Base-by-base conservation (phyloP, 2,113 vertebrate species). In the Heterotilapia buettikoferi region DNA sequence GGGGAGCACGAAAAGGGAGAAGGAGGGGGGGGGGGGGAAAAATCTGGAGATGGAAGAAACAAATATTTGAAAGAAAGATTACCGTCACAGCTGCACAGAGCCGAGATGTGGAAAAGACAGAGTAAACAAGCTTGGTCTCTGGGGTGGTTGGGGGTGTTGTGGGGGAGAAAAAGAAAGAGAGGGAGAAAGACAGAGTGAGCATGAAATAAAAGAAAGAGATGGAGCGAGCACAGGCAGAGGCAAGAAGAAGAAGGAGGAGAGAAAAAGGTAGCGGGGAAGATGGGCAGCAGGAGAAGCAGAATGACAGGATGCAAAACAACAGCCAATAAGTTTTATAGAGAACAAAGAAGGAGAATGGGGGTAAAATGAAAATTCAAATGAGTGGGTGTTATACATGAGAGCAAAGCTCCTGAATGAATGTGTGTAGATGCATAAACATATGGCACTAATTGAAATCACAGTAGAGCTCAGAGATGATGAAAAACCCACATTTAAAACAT, bases 31-130 rank as follows among this genome's bases (percentile, higher is more conserved):
- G 36, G 1, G n/a, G n/a, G 1, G 1, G 3, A 1, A 59, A 79
- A 45, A 92, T 88, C 81, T 89, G 81, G 94, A 93, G 95, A 95
- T 82, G 93, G 93, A 94, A 94, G 93, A 96, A 96, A 96, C 94
- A 96, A 96, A 96, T 96, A 96, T 96, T 96, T 96, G 95, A 96
- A 95, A 95, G 93, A 95, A 93, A 95, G 95, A 96, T 96, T 96
- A 96, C 91, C 87, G 87, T 92, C 92, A 92, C 91, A 94, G 95
- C 94, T 92, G 92, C 92, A 93, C 83, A 86, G 93, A 94, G 89
- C 90, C 2, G 88, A 94, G 92, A 94, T 95, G 94, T 93, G 94
- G 91, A 94, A 92, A 91, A 91, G 94, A 88, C 89, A 94, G 94
- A 94, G 95, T 95, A 96, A 96, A 97, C 96, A 96, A 96, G 91